phyloP scores from a whole-genome alignment of 2,888 invertebrate species.

The Andrena bucephala region DNA sequence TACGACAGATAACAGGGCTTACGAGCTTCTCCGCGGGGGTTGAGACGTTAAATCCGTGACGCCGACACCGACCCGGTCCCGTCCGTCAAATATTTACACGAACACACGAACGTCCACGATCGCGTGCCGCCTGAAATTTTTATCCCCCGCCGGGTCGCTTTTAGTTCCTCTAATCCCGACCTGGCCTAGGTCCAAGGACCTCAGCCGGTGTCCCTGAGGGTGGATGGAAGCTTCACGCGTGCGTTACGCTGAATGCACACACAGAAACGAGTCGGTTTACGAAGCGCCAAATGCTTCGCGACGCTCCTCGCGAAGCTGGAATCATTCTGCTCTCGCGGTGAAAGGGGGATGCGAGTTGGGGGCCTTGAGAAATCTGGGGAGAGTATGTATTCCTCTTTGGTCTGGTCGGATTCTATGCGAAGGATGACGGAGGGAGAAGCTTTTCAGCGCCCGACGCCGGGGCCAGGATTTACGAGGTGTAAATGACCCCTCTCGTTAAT shows the following conservation, averaged over 20 bases:
- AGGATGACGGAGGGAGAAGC: too few relatives aligned
- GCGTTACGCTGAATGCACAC: neutral
- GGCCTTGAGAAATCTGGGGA: too few relatives aligned
- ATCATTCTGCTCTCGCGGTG: too few relatives aligned
- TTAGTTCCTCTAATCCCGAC: neutral
- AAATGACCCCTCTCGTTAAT: slow-evolving; percentile 3
- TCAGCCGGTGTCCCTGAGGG: neutral
- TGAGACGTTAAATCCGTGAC: neutral
- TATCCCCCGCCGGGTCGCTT: neutral
- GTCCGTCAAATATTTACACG: slow-evolving; percentile 25
- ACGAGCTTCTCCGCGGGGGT: neutral
- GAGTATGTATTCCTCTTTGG: too few relatives aligned
- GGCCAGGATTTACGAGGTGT: slow-evolving; percentile 17
- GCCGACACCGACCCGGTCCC: neutral
- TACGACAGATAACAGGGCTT: slow-evolving; percentile 31
- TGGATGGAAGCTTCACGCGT: neutral
- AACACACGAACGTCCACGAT: neutral
- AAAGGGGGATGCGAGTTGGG: too few relatives aligned
- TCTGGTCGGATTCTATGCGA: too few relatives aligned
- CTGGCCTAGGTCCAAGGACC: neutral
- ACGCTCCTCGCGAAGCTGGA: too few relatives aligned
- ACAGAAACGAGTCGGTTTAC: too few relatives aligned
- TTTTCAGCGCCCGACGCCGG: too few relatives aligned
- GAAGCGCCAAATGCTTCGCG: too few relatives aligned
- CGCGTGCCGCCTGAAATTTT: neutral